Evolutionary conservation across 1,140 invertebrate genomes (phyloP), one percentile per base, ranked within the genome.

Genomic region (Heterodera carotae): DNA sequence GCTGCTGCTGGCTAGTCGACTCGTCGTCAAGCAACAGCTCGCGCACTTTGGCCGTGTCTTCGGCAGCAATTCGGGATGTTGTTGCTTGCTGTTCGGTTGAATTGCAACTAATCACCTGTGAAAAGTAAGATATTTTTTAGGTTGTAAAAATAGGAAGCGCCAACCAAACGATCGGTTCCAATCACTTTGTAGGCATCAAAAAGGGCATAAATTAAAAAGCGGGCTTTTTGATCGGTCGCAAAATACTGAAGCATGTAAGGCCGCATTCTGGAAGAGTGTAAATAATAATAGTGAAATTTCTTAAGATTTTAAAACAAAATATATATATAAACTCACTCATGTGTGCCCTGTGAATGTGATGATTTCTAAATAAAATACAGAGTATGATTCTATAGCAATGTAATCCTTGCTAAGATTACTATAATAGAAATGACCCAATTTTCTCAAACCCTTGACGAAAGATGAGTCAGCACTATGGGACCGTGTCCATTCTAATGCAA

Each of bases 231-330:
- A 18, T 77, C 70, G 1, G 48, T 43, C 12, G 77, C 78, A 72
- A 79, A 80, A 66, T 74, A 79, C 8, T 79, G 36, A 8, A 79
- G 64, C 60, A 79, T 59, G 8, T 66, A 69, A 1, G 64, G 29
- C 27, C 78, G 78, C 33, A 70, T 74, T 25, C 69, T 69, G 67
- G 31, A 60, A 25, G 59, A 43, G 36, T 67, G 22, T n/a, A 43
- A 34, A 31, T 12, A 27, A 80, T 29, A 12, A 69, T 31, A 43
- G 7, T 7, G 39, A 62, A 62, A 62, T 31, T 62, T 7, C 1
- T 25, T 31, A 62, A 62, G 6, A 62, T 62, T 62, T 62, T 62
- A 25, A 31, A 62, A 25, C n/a, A n/a, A n/a, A n/a, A n/a, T n/a
- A n/a, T n/a, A n/a, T n/a, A n/a, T n/a, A n/a, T n/a, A 43, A 43